Evolutionary conservation across 2,888 invertebrate species (phyloP).

Genomic region (Pyrrhia umbra): DNA sequence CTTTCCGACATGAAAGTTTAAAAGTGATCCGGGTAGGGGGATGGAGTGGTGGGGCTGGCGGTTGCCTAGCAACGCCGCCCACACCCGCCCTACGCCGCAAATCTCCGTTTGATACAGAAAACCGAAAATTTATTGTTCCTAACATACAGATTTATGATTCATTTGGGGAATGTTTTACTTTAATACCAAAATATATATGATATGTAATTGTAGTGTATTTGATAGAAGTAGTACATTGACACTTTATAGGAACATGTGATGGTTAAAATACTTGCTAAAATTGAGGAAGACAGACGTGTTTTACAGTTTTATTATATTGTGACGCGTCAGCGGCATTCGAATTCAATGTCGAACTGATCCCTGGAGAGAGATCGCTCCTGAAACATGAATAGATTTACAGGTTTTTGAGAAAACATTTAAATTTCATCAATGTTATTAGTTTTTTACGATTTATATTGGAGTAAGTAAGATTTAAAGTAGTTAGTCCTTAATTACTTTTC

Average conservation of each 20-base stretch:
- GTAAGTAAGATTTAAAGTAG: neutral
- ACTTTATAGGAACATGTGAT: neutral
- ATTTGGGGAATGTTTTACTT: slow-evolving; percentile 33
- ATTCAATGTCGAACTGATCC: slow-evolving; percentile 38
- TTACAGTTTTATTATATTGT: slow-evolving; percentile 2
- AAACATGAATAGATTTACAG: slow-evolving; percentile 25
- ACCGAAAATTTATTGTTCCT: slow-evolving; percentile 85
- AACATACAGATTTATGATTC: slow-evolving; percentile 73
- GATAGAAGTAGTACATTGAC: neutral
- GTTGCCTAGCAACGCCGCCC: slow-evolving; percentile 87
- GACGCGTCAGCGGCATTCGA: slow-evolving; percentile 12
- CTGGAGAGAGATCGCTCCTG: slow-evolving; percentile 35
- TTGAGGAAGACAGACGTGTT: neutral
- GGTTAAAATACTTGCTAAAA: neutral
- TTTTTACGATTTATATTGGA: neutral
- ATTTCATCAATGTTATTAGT: neutral
- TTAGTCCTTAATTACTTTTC: neutral
- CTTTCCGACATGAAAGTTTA: slow-evolving; percentile 90
- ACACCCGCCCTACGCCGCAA: slow-evolving; percentile 82
- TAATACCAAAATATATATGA: neutral
- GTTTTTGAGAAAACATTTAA: neutral
- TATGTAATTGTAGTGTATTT: neutral
- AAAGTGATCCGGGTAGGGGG: slow-evolving; percentile 85
- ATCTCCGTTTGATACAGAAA: slow-evolving; percentile 86
- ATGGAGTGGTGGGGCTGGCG: slow-evolving; percentile 61